phyloP scores from a whole-genome alignment of 2,888 invertebrate species.

The Sepiola atlantica region DNA sequence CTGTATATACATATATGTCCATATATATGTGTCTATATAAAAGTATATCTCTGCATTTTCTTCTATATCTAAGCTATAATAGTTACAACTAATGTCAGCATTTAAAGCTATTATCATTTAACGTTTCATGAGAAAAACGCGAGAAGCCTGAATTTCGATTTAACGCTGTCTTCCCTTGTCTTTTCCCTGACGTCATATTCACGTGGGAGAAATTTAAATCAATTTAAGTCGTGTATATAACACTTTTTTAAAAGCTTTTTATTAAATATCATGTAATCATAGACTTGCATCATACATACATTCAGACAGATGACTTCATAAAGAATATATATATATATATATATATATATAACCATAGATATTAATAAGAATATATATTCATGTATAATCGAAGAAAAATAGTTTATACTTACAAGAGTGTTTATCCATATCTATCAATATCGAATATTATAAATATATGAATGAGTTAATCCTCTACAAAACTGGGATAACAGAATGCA shows the following conservation, averaged over 20 bases:
- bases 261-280: background rate
- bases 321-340: constrained; percentile 11
- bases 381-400: background rate
- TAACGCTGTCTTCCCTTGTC: background rate
- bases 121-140: background rate
- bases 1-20: background rate
- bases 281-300: background rate
- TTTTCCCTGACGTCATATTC: background rate
- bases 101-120: constrained; percentile 15
- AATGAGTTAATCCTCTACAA: background rate
- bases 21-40: background rate
- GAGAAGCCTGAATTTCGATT: background rate
- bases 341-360: constrained; percentile 24
- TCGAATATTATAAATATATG: background rate
- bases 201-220: background rate
- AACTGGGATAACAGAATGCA: background rate
- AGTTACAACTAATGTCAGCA: background rate
- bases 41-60: constrained; percentile 32
- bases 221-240: background rate
- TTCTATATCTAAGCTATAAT: background rate
- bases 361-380: background rate
- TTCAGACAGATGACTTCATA: background rate
- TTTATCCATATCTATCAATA: background rate
- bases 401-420: background rate
- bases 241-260: background rate